Percentiles rank a stretch among this genome's conserved stretches.
Evolutionary conservation across 1,140 invertebrate genomes (phyloP).

Genomic region (Tetragonula clypearis): DNA sequence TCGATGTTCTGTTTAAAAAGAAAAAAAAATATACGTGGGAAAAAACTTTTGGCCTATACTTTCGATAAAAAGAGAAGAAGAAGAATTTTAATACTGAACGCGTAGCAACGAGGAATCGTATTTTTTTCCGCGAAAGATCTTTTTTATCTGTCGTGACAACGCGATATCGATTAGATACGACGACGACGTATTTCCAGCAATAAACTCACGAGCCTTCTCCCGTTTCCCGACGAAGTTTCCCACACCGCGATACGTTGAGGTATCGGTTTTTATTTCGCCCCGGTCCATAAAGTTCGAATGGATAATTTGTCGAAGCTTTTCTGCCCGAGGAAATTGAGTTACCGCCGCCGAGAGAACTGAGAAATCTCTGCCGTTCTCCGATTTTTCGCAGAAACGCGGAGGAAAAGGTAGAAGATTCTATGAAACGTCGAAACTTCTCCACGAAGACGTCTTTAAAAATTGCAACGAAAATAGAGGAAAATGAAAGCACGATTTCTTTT

Average conservation of each 20-base stretch:
- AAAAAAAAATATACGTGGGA: too few relatives aligned
- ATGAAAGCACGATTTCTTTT: not conserved
- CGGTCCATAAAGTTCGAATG: constrained; percentile 51
- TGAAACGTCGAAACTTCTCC: not conserved
- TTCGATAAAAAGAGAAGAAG: too few relatives aligned
- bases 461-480: not conserved
- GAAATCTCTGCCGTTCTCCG: constrained; percentile 21
- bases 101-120: not conserved
- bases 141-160: not conserved
- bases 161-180: constrained; percentile 20
- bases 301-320: constrained; percentile 53
- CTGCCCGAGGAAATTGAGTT: constrained; percentile 46
- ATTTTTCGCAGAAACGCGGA: not conserved
- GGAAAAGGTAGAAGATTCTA: not conserved
- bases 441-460: not conserved
- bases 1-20: too few relatives aligned
- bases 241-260: constrained; percentile 38
- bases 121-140: not conserved
- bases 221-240: constrained; percentile 15
- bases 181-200: constrained; percentile 19
- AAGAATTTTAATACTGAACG: too few relatives aligned
- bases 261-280: constrained; percentile 52
- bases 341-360: not conserved
- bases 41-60: too few relatives aligned
- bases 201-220: constrained; percentile 40